Evolutionary conservation across 2,888 invertebrate species (phyloP), one percentile per base, ranked within the genome.

Genomic region (Falcaria lacertinaria): DNA sequence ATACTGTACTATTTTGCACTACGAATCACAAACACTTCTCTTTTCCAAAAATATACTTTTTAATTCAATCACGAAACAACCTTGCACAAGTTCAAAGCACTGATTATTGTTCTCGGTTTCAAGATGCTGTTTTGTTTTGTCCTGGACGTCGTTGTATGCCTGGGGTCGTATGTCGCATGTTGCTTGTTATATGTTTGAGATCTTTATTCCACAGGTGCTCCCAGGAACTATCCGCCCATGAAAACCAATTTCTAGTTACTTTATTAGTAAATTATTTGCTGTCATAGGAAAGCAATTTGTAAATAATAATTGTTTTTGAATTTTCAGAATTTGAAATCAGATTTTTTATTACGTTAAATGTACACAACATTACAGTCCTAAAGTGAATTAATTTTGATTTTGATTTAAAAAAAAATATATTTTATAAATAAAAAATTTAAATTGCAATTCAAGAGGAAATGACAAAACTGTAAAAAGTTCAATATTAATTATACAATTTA

Each of bases 101-200:
- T 57, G 22, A 40, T 43, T 35, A 35, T 55, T 54, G 49, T 45
- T 51, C 19, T 19, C 19, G 6, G 19, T 28, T 7, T 28, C 28
- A 11, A 22, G 22, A 7, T 22, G 22, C 11, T 28, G 1, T 28
- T 7, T 28, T 19, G 4, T 19, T 6, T 3, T 6, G 19, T 19
- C 19, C 8, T 28, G 11, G 63, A 68, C 61, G 66, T 65, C 57
- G 52, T 61, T 58, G 48, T 51, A 15, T 39, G 48, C 48, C 54
- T 50, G 60, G 59, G 51, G 57, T 50, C 59, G 59, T 60, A 64
- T 67, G 56, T 74, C 52, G 85, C 86, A 85, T 85, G 83, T 46
- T 64, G 75, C 68, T 65, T 74, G 66, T 52, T 62, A 56, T 62
- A 60, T 50, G 57, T 59, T 70, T 64, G 64, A 56, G 39, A 57